Evolutionary conservation across 1,140 invertebrate genomes (phyloP).

Genomic region (Ceratina australensis): DNA sequence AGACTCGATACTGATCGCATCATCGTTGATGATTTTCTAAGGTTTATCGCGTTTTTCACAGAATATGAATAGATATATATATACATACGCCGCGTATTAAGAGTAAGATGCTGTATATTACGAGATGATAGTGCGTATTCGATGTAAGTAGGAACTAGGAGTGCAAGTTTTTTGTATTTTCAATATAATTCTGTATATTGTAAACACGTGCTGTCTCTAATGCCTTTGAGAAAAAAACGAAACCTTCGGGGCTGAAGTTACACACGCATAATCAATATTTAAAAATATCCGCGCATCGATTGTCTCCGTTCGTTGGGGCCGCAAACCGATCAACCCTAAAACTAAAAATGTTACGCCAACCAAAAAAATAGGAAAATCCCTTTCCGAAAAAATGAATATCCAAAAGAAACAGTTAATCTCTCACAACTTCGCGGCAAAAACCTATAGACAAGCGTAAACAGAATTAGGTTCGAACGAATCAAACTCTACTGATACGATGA

Average conservation of each 20-base stretch:
- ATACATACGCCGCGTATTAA: constrained; percentile 9
- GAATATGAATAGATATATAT: constrained; percentile 5
- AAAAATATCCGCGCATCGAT: not conserved
- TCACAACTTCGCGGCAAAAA: constrained; percentile 4
- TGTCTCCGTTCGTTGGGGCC: not conserved
- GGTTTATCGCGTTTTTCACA: constrained; percentile 24
- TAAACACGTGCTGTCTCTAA: not conserved
- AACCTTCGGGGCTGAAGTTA: not conserved
- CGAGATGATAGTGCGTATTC: constrained; percentile 17
- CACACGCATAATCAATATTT: not conserved
- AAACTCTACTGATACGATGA: constrained; percentile 12
- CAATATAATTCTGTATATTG: constrained; percentile 44
- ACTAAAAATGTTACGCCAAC: constrained; percentile 5
- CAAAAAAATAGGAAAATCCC: not conserved
- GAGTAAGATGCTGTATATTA: constrained; percentile 36
- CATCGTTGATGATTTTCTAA: constrained; percentile 35
- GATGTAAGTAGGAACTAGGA: constrained; percentile 37
- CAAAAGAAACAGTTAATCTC: not conserved
- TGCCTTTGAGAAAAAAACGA: not conserved
- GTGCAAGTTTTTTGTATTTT: constrained; percentile 40
- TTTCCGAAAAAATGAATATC: not conserved
- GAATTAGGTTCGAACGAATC: not conserved
- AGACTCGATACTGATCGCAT: not conserved
- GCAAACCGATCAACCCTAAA: not conserved
- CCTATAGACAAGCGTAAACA: not conserved